Percentiles rank a stretch among this genome's conserved stretches.
Evolutionary conservation across 2,797 vertebrate genomes (phyloP).

Genomic region (Borostomias antarcticus): DNA sequence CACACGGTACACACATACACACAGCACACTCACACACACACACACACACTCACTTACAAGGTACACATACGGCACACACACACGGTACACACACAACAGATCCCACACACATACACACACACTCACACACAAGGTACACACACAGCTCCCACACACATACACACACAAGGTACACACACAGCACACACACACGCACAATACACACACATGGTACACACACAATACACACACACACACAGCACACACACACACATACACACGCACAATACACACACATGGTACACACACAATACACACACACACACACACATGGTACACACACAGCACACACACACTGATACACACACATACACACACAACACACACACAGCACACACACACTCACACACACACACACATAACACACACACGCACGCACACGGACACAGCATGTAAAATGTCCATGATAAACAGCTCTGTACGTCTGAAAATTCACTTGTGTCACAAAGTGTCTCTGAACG

Average conservation of each 20-base stretch:
- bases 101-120: too few relatives aligned
- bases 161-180: constrained; percentile 5
- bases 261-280: constrained; percentile 14
- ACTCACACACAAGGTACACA: too few relatives aligned
- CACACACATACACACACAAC: constrained; percentile 6
- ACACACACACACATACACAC: constrained; percentile 13
- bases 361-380: not conserved
- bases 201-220: constrained; percentile 8
- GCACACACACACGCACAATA: not conserved
- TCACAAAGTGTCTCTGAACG: not conserved
- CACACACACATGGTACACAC: constrained; percentile 8
- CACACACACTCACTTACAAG: too few relatives aligned
- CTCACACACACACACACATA: too few relatives aligned
- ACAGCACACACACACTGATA: not conserved
- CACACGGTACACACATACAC: not conserved
- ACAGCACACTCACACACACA: not conserved
- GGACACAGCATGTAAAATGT: too few relatives aligned
- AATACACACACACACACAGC: constrained; percentile 29
- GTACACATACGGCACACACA: not conserved
- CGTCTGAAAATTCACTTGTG: constrained; percentile 11
- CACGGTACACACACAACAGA: too few relatives aligned
- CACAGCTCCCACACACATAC: constrained; percentile 21
- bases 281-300: constrained; percentile 9
- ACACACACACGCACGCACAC: too few relatives aligned
- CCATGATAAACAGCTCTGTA: too few relatives aligned